Percentiles rank a stretch among this genome's conserved stretches.
Conservation (phyloP, 92 coral and sea anemone species). For the Ricordea florida region DNA sequence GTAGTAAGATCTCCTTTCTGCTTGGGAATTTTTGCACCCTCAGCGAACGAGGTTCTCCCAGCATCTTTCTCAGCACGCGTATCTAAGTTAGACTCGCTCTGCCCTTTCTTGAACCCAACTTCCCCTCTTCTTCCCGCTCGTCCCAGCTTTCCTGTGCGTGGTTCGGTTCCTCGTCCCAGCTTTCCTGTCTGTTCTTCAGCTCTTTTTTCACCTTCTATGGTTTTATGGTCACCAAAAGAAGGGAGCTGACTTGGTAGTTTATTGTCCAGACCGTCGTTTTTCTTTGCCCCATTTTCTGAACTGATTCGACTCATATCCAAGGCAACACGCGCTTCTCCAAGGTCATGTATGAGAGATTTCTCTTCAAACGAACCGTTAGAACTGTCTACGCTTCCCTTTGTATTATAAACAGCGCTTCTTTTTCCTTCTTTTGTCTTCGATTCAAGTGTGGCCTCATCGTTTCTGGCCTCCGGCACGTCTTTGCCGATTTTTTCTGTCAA, state of each 20-base stretch:
- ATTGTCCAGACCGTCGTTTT: background rate
- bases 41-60: background rate
- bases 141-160: background rate
- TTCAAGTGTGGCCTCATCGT: background rate
- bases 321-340: conserved; percentile 15
- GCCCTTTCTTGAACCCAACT: background rate
- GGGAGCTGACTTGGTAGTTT: background rate
- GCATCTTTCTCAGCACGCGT: background rate
- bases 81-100: background rate
- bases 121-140: conserved; percentile 5
- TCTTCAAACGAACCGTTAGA: background rate
- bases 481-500: background rate
- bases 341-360: conserved; percentile 6
- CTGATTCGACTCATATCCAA: too few species aligned
- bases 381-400: background rate
- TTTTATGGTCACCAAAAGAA: background rate
- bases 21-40: background rate
- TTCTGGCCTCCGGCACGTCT: background rate
- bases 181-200: background rate
- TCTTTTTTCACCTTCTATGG: background rate
- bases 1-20: conserved; percentile 32
- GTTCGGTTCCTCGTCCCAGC: background rate
- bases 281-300: background rate
- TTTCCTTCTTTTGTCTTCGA: background rate
- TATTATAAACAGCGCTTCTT: background rate